These are phyloP conservation scores for Leptopterna dolabrata DNA, from an alignment of 2,888 invertebrate genomes.

Conservation along the genomic window DNA sequence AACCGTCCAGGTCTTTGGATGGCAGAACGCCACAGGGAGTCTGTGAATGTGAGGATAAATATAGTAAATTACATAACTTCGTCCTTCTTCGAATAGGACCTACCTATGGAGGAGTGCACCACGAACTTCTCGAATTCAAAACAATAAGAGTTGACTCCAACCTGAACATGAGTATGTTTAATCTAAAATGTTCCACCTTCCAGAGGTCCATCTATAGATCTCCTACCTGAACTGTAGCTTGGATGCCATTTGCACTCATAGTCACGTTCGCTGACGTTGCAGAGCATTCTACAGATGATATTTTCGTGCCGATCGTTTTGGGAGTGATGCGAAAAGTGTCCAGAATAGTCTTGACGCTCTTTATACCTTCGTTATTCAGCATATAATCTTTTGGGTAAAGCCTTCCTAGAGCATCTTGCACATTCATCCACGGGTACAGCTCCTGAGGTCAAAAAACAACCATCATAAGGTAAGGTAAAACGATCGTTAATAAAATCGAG, in stretches of 20 bases:
- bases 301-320: constrained; percentile 23
- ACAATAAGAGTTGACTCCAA: too few relatives aligned
- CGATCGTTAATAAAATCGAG: background rate
- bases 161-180: too few relatives aligned
- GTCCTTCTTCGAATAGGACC: too few relatives aligned
- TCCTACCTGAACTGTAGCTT: constrained; percentile 35
- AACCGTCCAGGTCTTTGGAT: constrained; percentile 64
- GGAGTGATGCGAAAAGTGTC: constrained; percentile 69
- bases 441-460: constrained; percentile 48
- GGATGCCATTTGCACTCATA: background rate
- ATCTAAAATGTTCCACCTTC: background rate
- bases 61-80: background rate
- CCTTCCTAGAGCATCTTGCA: constrained; percentile 74
- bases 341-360: constrained; percentile 78
- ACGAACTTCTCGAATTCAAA: background rate
- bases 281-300: constrained; percentile 42
- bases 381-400: constrained; percentile 88
- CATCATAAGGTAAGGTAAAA: background rate
- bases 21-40: constrained; percentile 64
- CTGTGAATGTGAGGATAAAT: constrained; percentile 61
- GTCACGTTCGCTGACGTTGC: constrained; percentile 5
- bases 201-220: too few relatives aligned
- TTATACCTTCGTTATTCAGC: constrained; percentile 80
- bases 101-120: background rate
- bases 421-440: constrained; percentile 59